These are phyloP conservation scores for Lepidurus apus DNA, from an alignment of 1,140 invertebrate species.

Conservation along the genomic window DNA sequence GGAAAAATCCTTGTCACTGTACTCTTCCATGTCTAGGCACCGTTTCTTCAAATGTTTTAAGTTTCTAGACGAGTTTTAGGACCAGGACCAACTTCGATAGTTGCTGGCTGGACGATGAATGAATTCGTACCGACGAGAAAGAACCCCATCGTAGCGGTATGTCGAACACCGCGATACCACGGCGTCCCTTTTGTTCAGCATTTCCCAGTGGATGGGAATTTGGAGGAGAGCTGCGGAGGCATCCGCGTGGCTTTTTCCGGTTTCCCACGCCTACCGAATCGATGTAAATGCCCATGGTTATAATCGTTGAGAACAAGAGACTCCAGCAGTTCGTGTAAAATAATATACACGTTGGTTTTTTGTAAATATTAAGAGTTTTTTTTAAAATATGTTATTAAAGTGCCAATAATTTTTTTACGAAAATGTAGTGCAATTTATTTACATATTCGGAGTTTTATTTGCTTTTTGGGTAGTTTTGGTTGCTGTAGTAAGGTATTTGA, in stretches of 20 bases:
- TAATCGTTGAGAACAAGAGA: background rate
- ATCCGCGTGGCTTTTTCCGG: background rate
- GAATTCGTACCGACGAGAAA: background rate
- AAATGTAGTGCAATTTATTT: too few relatives aligned
- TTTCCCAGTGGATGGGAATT: background rate
- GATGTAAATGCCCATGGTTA: background rate
- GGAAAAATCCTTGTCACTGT: background rate
- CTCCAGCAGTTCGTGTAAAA: background rate
- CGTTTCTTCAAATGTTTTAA: background rate
- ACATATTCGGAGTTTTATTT: too few relatives aligned
- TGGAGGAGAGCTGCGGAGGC: background rate
- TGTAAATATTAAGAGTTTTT: too few relatives aligned
- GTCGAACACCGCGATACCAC: background rate
- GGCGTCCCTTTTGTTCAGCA: background rate
- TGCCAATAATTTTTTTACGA: too few relatives aligned
- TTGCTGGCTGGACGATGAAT: slow-evolving; percentile 16
- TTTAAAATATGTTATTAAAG: too few relatives aligned
- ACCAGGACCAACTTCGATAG: background rate
- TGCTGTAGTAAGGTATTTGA: background rate
- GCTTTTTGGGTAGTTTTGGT: background rate
- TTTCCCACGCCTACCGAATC: background rate
- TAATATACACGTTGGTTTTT: background rate
- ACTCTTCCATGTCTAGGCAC: background rate
- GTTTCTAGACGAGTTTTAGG: background rate
- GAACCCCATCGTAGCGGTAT: background rate